Evolutionary conservation across 2,113 vertebrate genomes (phyloP), one percentile per base, ranked within the genome.

Genomic region (Grallaria varia): DNA sequence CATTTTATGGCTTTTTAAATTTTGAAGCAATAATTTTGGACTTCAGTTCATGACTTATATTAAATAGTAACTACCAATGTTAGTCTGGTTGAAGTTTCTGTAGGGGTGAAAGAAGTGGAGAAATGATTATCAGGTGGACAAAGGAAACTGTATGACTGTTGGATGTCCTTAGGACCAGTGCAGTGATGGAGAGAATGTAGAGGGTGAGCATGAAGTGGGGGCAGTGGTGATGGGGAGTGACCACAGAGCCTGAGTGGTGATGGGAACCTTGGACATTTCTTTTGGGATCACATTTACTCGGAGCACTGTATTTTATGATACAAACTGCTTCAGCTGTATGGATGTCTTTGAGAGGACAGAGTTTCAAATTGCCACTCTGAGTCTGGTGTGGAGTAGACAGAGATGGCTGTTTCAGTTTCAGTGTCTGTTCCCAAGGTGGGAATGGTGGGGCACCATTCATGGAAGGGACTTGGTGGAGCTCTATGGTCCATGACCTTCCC

Each of bases 71-170:
- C 42, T 63, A 7, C 19, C 20, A 28, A 9, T 33, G 45, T 50
- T 59, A 23, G 14, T n/a, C 25, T 72, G 52, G 28, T 56, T 39
- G 4, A n/a, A 44, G 11, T 37, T 85, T 50, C 49, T 83, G 30
- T 37, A 6, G 4, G 3, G 23, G 31, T 5, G 25, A 37, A 53
- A 52, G 39, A 53, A 39, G 33, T 62, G 37, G 50, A 78, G n/a
- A 28, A 14, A 21, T 17, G 1, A 16, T 31, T 50, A 3, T 69
- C 5, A 1, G 8, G 12, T 31, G 2, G 24, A 8, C 11, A 37
- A 19, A 24, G 1, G 2, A 23, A 45, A 13, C 14, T 25, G 14
- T 33, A 0, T 37, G 0, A 0, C 18, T 31, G 33, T 10, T 79
- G 20, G 37, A 3, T 30, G 47, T 42, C 47, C 24, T 42, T 6